Evolutionary conservation across 2,113 vertebrate genomes (phyloP).

Genomic region (Sarotherodon lohbergeri): DNA sequence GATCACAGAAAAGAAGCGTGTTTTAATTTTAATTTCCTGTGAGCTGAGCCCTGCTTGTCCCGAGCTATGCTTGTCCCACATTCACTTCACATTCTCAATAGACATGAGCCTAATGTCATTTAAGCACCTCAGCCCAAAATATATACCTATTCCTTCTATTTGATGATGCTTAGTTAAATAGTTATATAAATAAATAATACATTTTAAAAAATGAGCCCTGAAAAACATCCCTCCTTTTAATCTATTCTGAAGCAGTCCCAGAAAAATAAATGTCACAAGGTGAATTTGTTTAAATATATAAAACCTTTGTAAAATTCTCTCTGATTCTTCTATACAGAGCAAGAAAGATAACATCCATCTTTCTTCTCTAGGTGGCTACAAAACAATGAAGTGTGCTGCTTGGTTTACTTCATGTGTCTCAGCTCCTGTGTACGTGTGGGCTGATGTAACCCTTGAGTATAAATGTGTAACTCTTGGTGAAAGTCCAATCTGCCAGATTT

Average conservation of each 20-base stretch:
- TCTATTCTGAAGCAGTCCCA: not conserved
- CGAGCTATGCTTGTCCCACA: too few species aligned
- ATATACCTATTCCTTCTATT: not conserved
- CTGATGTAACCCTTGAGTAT: not conserved
- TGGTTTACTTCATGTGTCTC: not conserved
- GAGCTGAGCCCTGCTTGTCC: too few species aligned
- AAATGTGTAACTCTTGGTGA: not conserved
- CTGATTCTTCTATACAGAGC: not conserved
- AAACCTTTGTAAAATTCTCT: not conserved
- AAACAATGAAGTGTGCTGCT: not conserved
- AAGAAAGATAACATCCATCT: not conserved
- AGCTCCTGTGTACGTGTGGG: not conserved
- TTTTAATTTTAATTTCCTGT: too few species aligned
- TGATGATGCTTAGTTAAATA: not conserved
- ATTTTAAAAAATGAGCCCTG: not conserved
- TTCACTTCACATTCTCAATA: too few species aligned
- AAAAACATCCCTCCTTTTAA: not conserved
- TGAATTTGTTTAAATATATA: not conserved
- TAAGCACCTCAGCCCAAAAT: too few species aligned
- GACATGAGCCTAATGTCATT: too few species aligned
- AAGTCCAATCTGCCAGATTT: not conserved
- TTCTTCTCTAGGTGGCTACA: not conserved
- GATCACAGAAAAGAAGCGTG: too few species aligned
- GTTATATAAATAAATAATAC: not conserved
- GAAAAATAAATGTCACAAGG: not conserved